Percentiles rank a stretch among this genome's conserved stretches.
These are phyloP conservation scores for Drosophila barbarae DNA, from an alignment of 2,888 invertebrate species.

Conservation along the genomic window DNA sequence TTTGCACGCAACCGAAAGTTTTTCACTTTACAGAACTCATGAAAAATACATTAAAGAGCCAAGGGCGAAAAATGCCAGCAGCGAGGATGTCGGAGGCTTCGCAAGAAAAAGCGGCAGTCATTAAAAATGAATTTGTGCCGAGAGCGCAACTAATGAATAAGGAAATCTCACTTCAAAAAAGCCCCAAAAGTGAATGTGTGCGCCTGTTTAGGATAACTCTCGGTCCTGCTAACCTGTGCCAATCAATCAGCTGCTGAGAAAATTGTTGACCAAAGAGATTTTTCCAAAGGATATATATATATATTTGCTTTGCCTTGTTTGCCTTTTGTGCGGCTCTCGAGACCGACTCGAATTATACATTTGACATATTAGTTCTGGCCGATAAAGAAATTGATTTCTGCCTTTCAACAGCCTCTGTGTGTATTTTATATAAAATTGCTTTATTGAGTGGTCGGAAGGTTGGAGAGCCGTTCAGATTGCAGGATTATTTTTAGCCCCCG, in stretches of 20 bases:
- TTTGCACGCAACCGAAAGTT: conserved; percentile 65
- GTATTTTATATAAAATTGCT: conserved; percentile 55
- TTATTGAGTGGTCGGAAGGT: conserved; percentile 56
- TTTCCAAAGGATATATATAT: conserved; percentile 10
- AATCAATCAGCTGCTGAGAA: conserved; percentile 62
- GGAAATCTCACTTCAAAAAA: conserved; percentile 49
- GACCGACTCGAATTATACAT: conserved; percentile 56
- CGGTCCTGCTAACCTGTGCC: conserved; percentile 33
- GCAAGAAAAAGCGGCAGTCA: conserved; percentile 47
- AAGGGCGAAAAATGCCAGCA: conserved; percentile 27
- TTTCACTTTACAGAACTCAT: conserved; percentile 69
- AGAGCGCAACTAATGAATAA: conserved; percentile 68
- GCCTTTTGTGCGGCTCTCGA: conserved; percentile 43
- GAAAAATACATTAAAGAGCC: conserved; percentile 71
- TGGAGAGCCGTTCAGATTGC: conserved; percentile 24
- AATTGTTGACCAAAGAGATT: conserved; percentile 45
- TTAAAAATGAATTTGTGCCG: conserved; percentile 71
- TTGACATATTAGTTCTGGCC: conserved; percentile 70
- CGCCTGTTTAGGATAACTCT: conserved; percentile 24
- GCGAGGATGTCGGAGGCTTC: conserved; percentile 1
- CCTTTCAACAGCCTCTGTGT: conserved; percentile 47
- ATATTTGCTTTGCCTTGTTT: conserved; percentile 26
- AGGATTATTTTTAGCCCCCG: conserved; percentile 5
- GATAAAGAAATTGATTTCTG: conserved; percentile 71
- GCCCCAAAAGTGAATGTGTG: conserved; percentile 11